phyloP scores from a whole-genome alignment of 2,888 invertebrate genomes.

The Leptopilina drosophilae region DNA sequence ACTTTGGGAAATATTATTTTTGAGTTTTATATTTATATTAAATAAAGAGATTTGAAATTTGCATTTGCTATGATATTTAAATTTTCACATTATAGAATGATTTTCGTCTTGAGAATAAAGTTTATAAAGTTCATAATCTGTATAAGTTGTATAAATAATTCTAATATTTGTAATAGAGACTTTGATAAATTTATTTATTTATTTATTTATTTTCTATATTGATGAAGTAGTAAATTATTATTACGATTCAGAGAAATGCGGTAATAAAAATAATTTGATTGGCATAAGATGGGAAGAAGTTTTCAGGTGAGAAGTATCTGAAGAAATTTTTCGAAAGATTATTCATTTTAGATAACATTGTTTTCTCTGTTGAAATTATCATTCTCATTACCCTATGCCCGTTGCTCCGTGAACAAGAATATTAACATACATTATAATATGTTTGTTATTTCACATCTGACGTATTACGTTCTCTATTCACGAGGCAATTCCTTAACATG shows the following conservation, averaged over 20 bases:
- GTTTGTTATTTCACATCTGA: constrained; percentile 11
- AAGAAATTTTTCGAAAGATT: constrained; percentile 60
- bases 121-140: too few relatives aligned
- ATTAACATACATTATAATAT: constrained; percentile 29
- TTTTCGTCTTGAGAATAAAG: too few relatives aligned
- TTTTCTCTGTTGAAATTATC: constrained; percentile 65
- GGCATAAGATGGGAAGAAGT: neutral
- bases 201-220: too few relatives aligned
- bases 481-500: neutral
- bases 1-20: too few relatives aligned
- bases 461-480: neutral
- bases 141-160: neutral
- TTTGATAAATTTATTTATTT: constrained; percentile 9
- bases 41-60: too few relatives aligned
- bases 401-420: constrained; percentile 44
- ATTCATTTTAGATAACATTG: constrained; percentile 69
- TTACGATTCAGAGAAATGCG: neutral
- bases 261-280: constrained; percentile 3
- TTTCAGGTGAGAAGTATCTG: constrained; percentile 63
- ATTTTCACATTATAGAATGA: too few relatives aligned
- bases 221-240: neutral
- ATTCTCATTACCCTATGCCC: constrained; percentile 58
- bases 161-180: neutral
- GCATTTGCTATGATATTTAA: too few relatives aligned
- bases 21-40: too few relatives aligned